Base-by-base conservation (phyloP, 2,888 invertebrate genomes). In the Philereme transversata region DNA sequence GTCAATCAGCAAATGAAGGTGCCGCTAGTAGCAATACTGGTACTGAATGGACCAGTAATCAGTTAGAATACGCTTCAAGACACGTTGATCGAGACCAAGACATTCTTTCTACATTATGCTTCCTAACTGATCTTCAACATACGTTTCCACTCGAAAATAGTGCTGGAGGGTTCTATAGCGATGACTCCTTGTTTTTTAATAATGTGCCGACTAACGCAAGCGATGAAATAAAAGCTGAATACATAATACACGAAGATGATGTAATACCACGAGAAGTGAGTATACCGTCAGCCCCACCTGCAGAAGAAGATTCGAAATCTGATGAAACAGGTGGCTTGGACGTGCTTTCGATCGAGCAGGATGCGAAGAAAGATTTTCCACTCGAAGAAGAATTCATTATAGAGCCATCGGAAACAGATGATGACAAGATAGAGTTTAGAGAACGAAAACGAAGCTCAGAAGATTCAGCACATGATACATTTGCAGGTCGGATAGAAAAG, bases 351-450 rank as follows among this genome's bases (percentile, higher is more conserved):
- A 92, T 92, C 67, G 92, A 92, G 70, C 85, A 84, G 71, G 92
- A 92, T 48, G 92, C 92, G 11, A 90, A 85, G 56, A 83, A 86
- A 64, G 90, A 90, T 55, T 92, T 88, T 65, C 87, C 90, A 5
- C 66, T 88, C 8, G 87, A 81, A 63, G 90, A 90, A 65, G 88
- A 90, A 62, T 89, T 81, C 57, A 77, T 87, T 0, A 86, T 90
- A 38, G 90, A 92, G 69, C 90, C 90, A 2, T 85, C 87, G 5
- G 87, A 84, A 65, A 84, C 85, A 2, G 88, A 89, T 58, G 89
- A 90, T 55, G 87, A 87, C 69, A 87, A 87, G 71, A 83, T 84
- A n/a, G 87, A 87, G 57, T 79, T 70, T 45, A 81, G 69, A 65
- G 84, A 82, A 69, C 72, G 77, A 1, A 78, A 81, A 62, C 76